Percentiles rank a stretch among this genome's conserved stretches.
Evolutionary conservation across 2,888 invertebrate genomes (phyloP).

Genomic region (Artemia sp.): DNA sequence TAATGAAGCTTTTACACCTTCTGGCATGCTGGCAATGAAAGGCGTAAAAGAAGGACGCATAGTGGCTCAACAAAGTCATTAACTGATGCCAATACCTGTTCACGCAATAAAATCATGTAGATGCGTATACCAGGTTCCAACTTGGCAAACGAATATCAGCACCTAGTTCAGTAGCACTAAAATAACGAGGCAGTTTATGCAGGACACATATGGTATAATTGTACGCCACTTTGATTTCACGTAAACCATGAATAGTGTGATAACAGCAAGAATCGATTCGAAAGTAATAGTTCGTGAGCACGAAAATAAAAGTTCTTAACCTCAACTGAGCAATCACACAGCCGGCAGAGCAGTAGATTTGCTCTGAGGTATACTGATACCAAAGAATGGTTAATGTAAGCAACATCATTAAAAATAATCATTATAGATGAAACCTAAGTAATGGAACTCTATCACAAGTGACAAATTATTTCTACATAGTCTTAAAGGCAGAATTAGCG

Average conservation of each 20-base stretch:
- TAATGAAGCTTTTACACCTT: neutral
- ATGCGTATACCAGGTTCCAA: neutral
- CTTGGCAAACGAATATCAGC: neutral
- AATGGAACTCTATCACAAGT: slow-evolving; percentile 5
- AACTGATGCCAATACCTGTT: neutral
- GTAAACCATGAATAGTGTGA: neutral
- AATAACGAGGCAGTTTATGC: slow-evolving; percentile 1
- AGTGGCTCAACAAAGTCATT: neutral
- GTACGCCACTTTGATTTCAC: neutral
- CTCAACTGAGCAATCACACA: too few species aligned
- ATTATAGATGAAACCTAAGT: neutral
- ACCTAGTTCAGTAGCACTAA: neutral
- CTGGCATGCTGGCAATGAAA: neutral
- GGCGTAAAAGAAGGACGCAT: neutral
- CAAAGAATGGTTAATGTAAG: neutral
- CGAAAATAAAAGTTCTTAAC: too few species aligned
- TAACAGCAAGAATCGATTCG: neutral
- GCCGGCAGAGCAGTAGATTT: too few species aligned
- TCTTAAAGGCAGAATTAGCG: neutral
- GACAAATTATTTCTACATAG: neutral
- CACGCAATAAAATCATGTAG: slow-evolving; percentile 3
- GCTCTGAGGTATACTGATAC: neutral
- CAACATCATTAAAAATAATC: too few species aligned
- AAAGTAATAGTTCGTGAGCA: too few species aligned
- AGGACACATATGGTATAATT: neutral